Evolutionary conservation across 2,113 vertebrate genomes (phyloP).

Genomic region (Salvelinus alpinus): DNA sequence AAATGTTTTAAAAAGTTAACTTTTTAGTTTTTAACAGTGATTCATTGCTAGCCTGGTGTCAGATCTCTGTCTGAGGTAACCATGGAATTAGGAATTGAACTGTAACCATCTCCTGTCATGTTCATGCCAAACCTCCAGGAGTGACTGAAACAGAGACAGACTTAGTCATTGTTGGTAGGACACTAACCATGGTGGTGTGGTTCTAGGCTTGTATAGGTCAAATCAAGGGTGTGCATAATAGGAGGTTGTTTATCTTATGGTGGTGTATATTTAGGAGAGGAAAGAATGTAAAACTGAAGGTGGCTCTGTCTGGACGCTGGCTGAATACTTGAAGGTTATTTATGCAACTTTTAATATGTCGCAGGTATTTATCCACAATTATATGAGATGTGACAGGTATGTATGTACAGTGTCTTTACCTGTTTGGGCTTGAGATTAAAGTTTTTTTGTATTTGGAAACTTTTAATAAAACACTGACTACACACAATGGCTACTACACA

Average conservation of each 20-base stretch:
- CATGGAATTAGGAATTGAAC: too few relatives aligned
- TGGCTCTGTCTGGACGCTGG: conserved; percentile 18
- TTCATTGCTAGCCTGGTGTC: too few relatives aligned
- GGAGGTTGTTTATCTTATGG: too few relatives aligned
- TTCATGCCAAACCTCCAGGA: too few relatives aligned
- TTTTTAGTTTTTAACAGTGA: too few relatives aligned
- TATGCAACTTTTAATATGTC: conserved; percentile 52
- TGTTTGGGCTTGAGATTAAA: conserved; percentile 29
- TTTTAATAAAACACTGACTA: conserved; percentile 66
- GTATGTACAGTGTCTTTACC: conserved; percentile 25
- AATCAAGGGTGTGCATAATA: not conserved
- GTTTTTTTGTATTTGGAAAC: conserved; percentile 69
- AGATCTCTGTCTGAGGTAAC: too few relatives aligned
- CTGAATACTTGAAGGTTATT: conserved; percentile 56
- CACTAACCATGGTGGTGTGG: not conserved
- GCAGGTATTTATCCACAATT: conserved; percentile 35
- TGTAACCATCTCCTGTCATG: too few relatives aligned
- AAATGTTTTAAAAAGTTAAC: too few relatives aligned
- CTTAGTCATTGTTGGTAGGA: too few relatives aligned
- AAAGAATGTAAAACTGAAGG: conserved; percentile 32
- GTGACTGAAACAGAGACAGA: too few relatives aligned
- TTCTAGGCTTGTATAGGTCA: not conserved
- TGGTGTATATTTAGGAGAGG: not conserved
- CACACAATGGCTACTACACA: not conserved
- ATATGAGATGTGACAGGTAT: conserved; percentile 40